These are phyloP conservation scores for Eulemur rubriventer DNA, from an alignment of 2,797 vertebrate genomes.

Conservation along the genomic window DNA sequence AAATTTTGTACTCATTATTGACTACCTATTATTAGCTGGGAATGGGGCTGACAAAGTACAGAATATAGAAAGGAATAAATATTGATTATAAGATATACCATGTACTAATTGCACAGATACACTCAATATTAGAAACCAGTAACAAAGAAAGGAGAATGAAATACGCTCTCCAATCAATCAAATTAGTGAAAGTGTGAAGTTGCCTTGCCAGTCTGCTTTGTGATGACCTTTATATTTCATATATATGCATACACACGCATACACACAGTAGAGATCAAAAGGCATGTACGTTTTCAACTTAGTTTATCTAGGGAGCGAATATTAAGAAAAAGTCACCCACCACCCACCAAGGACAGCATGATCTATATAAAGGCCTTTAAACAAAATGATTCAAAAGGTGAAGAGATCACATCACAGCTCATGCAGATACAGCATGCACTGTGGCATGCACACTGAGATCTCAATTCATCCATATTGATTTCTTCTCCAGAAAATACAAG, in stretches of 20 bases:
- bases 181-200: neutral
- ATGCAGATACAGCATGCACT: neutral
- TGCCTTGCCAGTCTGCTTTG: neutral
- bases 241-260: neutral
- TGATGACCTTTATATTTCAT: neutral
- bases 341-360: neutral
- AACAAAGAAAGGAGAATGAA: neutral
- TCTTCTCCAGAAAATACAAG: constrained; percentile 65
- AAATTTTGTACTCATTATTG: neutral
- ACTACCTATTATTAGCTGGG: neutral
- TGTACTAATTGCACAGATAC: neutral
- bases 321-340: neutral
- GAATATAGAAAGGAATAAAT: neutral
- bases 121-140: neutral
- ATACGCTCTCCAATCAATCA: neutral
- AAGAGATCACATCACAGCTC: neutral
- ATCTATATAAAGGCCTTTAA: constrained; percentile 3
- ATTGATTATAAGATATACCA: neutral
- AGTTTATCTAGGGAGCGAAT: neutral
- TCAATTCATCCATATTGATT: constrained; percentile 71
- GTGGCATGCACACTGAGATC: constrained; percentile 54
- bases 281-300: neutral
- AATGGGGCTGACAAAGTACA: neutral
- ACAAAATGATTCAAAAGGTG: constrained; percentile 14
- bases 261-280: neutral